Base-by-base conservation (phyloP, 2,888 invertebrate genomes). In the Eutolmus rufibarbis region DNA sequence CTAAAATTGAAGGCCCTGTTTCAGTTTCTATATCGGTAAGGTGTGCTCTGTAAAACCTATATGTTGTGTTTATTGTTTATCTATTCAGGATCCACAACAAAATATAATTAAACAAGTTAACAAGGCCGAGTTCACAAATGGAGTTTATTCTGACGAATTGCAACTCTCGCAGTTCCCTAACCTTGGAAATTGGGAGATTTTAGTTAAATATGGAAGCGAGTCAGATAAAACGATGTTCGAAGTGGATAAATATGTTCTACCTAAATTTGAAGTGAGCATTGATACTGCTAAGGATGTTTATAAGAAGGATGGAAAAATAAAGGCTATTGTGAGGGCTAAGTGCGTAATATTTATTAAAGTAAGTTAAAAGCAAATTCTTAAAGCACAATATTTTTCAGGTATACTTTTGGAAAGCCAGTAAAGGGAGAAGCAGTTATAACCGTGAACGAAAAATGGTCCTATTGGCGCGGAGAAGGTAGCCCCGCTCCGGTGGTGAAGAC, bases 241-340 rank as follows among this genome's bases (percentile, higher is more conserved):
- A 91, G 96, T 98, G 12, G 97, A 97, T 7, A 96, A 97, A 92
- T 97, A 97, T 91, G 96, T 98, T 86, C 93, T 97, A 89, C 98
- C 98, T 0, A 97, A 97, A 91, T 98, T 98, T 93, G 95, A 97
- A 90, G 96, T 98, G 89, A 95, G 95, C 66, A 95, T 97, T 88
- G 94, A 96, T 89, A 94, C 97, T 84, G 96, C 97, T 0, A 94
- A 95, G 87, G 97, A 97, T 91, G 94, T 95, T 16, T 95, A 97
- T 5, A 96, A 97, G 91, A 95, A 95, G 89, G 96, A 97, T 82
- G 95, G 95, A 81, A 95, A 95, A 89, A 94, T 98, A 85, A 94
- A 94, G 12, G 96, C 96, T 31, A 95, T 96, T 77, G 94, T 98
- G 34, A 95, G 95, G 88, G 96, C 98, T 23, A 96, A 95, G 97